phyloP scores from a whole-genome alignment of 1,140 invertebrate species.

The Conus betulinus region DNA sequence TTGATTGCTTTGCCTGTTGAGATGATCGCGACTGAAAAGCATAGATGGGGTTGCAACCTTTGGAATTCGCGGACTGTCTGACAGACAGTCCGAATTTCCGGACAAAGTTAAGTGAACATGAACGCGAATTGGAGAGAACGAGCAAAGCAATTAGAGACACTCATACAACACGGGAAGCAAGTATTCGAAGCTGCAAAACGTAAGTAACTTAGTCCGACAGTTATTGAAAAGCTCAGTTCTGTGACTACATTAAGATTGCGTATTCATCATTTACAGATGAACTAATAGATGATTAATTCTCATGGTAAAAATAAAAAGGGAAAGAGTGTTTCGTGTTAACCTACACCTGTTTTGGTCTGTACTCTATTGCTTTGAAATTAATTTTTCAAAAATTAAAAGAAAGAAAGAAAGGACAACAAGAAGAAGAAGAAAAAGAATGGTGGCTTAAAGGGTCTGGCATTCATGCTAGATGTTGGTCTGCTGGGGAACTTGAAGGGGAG shows the following conservation, averaged over 20 bases:
- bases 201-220: slow-evolving; percentile 79
- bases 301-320: too few species aligned
- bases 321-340: too few species aligned
- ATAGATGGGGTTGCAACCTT: slow-evolving; percentile 90
- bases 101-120: slow-evolving; percentile 94
- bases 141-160: slow-evolving; percentile 96
- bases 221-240: too few species aligned
- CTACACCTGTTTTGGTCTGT: too few species aligned
- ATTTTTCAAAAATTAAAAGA: too few species aligned
- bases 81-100: slow-evolving; percentile 97
- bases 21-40: slow-evolving; percentile 5
- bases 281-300: too few species aligned
- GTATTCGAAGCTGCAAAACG: slow-evolving; percentile 93
- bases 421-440: not conserved
- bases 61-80: slow-evolving; percentile 98
- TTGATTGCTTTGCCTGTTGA: slow-evolving; percentile 13
- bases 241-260: too few species aligned
- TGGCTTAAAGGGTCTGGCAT: not conserved
- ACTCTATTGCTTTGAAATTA: too few species aligned
- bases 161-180: slow-evolving; percentile 96
- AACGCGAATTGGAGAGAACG: slow-evolving; percentile 96
- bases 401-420: too few species aligned
- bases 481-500: too few species aligned
- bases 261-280: too few species aligned
- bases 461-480: too few species aligned